These are phyloP conservation scores for Drosophila kanapiae DNA, from an alignment of 1,140 invertebrate genomes.

Conservation along the genomic window DNA sequence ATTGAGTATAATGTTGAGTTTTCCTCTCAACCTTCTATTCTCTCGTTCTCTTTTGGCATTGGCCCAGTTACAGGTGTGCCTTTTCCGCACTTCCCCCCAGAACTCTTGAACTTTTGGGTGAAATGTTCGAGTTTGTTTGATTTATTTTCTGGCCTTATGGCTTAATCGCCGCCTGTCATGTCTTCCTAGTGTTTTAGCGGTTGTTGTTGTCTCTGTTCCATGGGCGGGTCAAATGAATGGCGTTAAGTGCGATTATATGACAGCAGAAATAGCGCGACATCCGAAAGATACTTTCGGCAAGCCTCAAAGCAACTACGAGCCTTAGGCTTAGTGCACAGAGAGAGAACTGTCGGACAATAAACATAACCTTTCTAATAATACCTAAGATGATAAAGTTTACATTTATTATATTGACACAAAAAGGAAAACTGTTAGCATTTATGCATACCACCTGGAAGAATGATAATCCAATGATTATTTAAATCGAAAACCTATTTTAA, in stretches of 20 bases:
- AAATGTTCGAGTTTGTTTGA: constrained; percentile 38
- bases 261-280: constrained; percentile 40
- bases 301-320: constrained; percentile 22
- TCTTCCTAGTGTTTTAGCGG: constrained; percentile 40
- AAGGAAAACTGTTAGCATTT: background rate
- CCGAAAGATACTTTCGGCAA: constrained; percentile 34
- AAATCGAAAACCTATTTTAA: background rate
- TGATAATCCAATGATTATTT: background rate
- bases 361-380: background rate
- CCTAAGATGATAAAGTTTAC: background rate
- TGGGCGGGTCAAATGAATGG: constrained; percentile 43
- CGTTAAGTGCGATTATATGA: constrained; percentile 39
- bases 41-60: constrained; percentile 57
- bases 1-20: constrained; percentile 11
- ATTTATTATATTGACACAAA: background rate
- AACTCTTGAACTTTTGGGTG: constrained; percentile 58
- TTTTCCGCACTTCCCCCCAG: constrained; percentile 10
- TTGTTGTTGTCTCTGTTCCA: constrained; percentile 3
- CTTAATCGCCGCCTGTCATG: constrained; percentile 75
- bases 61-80: constrained; percentile 76
- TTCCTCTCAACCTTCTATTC: constrained; percentile 53
- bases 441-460: background rate
- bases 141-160: constrained; percentile 49
- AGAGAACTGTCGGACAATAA: background rate
- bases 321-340: constrained; percentile 1